phyloP scores from a whole-genome alignment of 2,888 invertebrate species.

The Hyppa rectilinea region DNA sequence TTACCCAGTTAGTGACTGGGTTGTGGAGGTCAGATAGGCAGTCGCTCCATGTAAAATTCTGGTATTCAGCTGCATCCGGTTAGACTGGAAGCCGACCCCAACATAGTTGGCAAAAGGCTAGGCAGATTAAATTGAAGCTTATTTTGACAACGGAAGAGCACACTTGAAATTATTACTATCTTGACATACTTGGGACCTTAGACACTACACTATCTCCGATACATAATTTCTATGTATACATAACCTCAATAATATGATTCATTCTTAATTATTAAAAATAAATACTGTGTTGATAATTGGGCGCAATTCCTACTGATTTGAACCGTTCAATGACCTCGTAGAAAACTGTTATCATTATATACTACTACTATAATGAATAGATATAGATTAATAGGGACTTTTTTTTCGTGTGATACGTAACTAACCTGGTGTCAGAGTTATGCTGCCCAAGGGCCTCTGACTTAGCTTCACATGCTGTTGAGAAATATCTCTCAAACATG shows the following conservation, averaged over 20 bases:
- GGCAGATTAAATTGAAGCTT: too few relatives aligned
- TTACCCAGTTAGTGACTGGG: too few relatives aligned
- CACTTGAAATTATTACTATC: slow-evolving; percentile 2
- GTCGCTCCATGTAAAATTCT: too few relatives aligned
- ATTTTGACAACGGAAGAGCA: neutral
- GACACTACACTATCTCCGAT: slow-evolving; percentile 10
- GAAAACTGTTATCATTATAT: slow-evolving; percentile 1
- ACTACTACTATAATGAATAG: neutral
- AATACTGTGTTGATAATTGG: neutral
- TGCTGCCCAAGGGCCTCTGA: too few relatives aligned
- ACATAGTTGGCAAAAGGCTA: too few relatives aligned
- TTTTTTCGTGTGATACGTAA: too few relatives aligned
- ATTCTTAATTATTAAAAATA: slow-evolving; percentile 9
- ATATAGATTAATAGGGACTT: neutral
- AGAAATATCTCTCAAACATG: too few relatives aligned
- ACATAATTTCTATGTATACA: slow-evolving; percentile 10
- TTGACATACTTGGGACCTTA: neutral
- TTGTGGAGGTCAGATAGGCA: too few relatives aligned
- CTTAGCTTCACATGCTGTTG: too few relatives aligned
- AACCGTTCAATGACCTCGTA: slow-evolving; percentile 13
- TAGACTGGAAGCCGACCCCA: too few relatives aligned
- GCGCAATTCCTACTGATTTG: neutral
- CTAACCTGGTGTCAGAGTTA: too few relatives aligned
- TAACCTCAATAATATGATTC: slow-evolving; percentile 18
- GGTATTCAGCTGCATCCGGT: too few relatives aligned